Evolutionary conservation across 1,140 invertebrate genomes (phyloP), one percentile per base, ranked within the genome.

Genomic region (Aphelinus atriplicis): DNA sequence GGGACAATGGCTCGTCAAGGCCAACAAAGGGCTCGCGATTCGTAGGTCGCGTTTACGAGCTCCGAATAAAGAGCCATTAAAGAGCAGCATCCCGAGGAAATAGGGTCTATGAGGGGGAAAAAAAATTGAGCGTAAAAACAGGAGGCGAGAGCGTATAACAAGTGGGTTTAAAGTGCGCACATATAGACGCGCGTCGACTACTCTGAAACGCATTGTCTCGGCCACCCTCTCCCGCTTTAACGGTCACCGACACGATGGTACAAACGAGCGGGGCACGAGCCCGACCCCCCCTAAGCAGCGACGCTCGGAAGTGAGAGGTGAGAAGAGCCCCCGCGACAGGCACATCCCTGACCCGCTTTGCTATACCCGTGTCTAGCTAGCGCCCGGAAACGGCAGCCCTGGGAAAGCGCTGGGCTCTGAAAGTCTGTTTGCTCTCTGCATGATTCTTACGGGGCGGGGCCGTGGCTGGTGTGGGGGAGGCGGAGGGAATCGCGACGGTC

Each of bases 331-430:
- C 9, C 26, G 50, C 7, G 7, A 26, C 26, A 26, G 1, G 56
- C 26, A 66, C 42, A 62, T 61, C 64, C 50, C 64, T 73, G 72
- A 68, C 72, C 72, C 46, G 26, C 26, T 72, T 67, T 61, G 10
- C 10, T 57, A 43, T 55, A 3, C 9, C 10, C 26, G 26, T 26
- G 26, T 26, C 26, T 26, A 26, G 26, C 26, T 26, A 26, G 26
- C 26, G 26, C 26, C 26, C 26, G 26, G 26, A 26, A 26, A 26
- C 26, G 26, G 26, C 26, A 26, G 26, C 26, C 26, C 26, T 26
- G 26, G 26, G 26, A 26, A 26, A 26, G 0, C 26, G 26, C 3
- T n/a, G n/a, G 2, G 3, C 48, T 43, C 42, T n/a, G n/a, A n/a
- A n/a, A n/a, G 57, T 47, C 2, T 3, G 45, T 47, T 42, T 72